These are phyloP conservation scores for Acestrorhynchus altus DNA, from an alignment of 2,797 vertebrate species.

Conservation along the genomic window DNA sequence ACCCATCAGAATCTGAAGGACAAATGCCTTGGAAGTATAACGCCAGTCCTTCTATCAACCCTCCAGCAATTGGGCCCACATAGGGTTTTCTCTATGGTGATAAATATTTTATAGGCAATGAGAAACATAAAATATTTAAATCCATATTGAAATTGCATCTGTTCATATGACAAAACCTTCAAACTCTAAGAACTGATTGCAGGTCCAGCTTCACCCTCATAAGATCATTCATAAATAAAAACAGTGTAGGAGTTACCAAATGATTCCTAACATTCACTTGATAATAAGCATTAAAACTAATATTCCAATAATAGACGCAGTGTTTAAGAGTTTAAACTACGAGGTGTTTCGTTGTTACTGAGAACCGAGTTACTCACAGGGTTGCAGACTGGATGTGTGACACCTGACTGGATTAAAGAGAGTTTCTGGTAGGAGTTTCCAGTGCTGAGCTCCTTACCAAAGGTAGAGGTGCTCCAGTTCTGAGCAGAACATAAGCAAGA, in stretches of 20 bases:
- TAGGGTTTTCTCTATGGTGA: not conserved
- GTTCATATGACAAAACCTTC: no score
- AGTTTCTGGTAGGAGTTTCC: not conserved
- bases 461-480: constrained; percentile 20
- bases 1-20: not conserved
- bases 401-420: not conserved
- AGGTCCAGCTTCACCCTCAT: no score
- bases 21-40: constrained; percentile 35
- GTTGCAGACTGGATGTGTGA: not conserved
- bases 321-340: not conserved
- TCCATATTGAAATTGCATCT: not conserved
- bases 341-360: not conserved
- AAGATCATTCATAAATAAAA: no score
- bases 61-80: not conserved
- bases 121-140: no score
- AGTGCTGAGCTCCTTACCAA: not conserved
- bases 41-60: not conserved
- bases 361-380: constrained; percentile 7
- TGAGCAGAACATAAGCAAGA: not conserved
- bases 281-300: no score
- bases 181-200: no score
- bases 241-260: no score
- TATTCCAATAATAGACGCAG: no score
- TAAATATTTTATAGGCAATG: no score
- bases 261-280: no score